Base-by-base conservation (phyloP, 2,113 vertebrate genomes). In the Epinephelus lanceolatus region DNA sequence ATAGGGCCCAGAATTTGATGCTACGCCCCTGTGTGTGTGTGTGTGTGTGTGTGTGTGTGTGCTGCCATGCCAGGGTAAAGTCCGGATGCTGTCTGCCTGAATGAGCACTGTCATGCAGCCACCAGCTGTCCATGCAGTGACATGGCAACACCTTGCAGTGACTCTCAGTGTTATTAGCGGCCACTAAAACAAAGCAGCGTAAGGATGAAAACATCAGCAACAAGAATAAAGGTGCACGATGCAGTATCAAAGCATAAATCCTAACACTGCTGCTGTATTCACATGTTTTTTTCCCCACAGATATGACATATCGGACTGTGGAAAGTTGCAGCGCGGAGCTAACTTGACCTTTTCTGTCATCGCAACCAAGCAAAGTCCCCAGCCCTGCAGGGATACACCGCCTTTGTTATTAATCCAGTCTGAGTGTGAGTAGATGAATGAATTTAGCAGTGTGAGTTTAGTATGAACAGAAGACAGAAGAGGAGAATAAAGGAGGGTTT, bases 401-500 rank as follows among this genome's bases (percentile, higher is more conserved):
- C 83, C 78, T 88, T 82, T 86, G 78, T 80, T 88, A 80, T 74
- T 69, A 74, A 78, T 88, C 81, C 78, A 75, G 40, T 71, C 23
- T 72, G 71, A 77, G 69, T 40, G 30, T 19, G 67, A 83, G 67
- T 52, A 76, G 70, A 86, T 86, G 77, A 83, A 83, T 71, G 71
- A 76, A 57, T 75, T 72, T 53, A 47, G 55, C 52, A 27, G 40
- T 47, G 37, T 42, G 63, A 6, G 9, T 47, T 66, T 25, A 47
- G 65, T 68, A 49, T 42, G 66, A 84, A 72, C 30, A 71, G 69
- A 73, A 68, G 65, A 71, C 47, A 15, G 75, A 78, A 33, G 65
- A 59, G 52, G 30, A 23, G 53, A 55, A 69, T 30, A 66, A 80
- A 80, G 13, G 23, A 59, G 52, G 6, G n/a, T 53, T 75, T 81